These are phyloP conservation scores for Neomorphus geoffroyi DNA, from an alignment of 2,797 vertebrate genomes.

Conservation along the genomic window DNA sequence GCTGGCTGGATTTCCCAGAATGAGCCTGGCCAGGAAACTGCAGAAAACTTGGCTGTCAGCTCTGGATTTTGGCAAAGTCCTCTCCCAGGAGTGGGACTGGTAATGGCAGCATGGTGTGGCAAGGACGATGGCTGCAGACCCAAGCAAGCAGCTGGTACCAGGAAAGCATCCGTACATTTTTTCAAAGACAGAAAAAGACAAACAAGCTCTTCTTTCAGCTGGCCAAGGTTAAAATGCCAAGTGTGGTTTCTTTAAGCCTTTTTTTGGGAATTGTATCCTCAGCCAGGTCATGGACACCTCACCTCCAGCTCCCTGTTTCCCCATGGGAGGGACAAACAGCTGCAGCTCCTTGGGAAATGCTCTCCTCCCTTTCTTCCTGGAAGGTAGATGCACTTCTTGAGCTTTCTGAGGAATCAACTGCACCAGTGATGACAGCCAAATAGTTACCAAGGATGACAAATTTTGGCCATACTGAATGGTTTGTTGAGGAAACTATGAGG, in stretches of 20 bases:
- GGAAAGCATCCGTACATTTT: not conserved
- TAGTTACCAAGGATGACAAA: not conserved
- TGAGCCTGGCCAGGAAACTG: constrained; percentile 48
- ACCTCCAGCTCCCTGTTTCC: not conserved
- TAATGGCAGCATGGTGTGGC: not conserved
- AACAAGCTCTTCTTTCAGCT: constrained; percentile 11
- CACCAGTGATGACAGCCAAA: not conserved
- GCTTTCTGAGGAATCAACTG: not conserved
- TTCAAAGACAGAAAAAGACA: not conserved
- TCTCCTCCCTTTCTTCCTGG: constrained; percentile 33
- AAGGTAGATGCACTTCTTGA: not conserved
- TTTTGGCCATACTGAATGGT: not conserved
- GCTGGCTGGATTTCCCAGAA: constrained; percentile 67
- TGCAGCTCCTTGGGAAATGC: constrained; percentile 4
- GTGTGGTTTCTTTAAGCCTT: not conserved
- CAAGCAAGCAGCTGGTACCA: not conserved
- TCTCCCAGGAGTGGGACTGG: not conserved
- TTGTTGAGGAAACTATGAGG: not conserved
- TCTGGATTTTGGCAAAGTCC: not conserved
- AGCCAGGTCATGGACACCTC: not conserved
- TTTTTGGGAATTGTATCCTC: constrained; percentile 1
- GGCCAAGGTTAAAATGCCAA: not conserved
- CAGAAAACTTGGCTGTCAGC: not conserved
- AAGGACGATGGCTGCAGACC: not conserved
- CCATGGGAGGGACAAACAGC: not conserved